Base-by-base conservation (phyloP, 2,113 vertebrate species). In the Grammomys dolichurus region DNA sequence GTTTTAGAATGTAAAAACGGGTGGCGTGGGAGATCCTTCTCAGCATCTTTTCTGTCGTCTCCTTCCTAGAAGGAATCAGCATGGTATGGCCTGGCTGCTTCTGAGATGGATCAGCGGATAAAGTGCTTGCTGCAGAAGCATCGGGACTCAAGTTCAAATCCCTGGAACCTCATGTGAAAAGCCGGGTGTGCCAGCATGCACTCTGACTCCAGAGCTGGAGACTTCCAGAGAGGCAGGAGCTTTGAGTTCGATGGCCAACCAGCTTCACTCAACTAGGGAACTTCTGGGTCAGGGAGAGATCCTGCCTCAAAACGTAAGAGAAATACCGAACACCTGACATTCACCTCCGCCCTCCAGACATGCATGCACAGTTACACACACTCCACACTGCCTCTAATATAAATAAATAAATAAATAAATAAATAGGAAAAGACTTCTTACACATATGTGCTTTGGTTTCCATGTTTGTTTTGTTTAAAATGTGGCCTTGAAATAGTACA, bases 1-100 rank as follows among this genome's bases (percentile, higher is more conserved):
- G 19, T 80, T 93, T 95, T 36, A 63, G 84, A 90, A 94, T 92
- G 80, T 51, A 85, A 65, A 90, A 78, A 43, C 5, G 19, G 20
- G 17, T 20, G 12, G 40, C 6, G 4, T 5, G 5, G 19, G 40
- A 8, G 1, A 5, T 20, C 13, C 48, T 58, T 80, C 65, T 33
- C 54, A 33, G 48, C 13, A 70, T 67, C 48, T 95, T 87, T 73
- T 19, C 28, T 54, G 3, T 58, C 65, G 10, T 91, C 60, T 77
- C 17, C 16, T 63, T 51, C 67, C 51, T 65, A 20, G 60, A 72
- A 82, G 40, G 36, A 91, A 51, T 69, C 48, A 17, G 36, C 77
- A 91, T 11, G 70, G 36, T 63, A 85, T 36, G 56, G 70, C 81
- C 72, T 33, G 7, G 56, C 22, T 78, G 48, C 19, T 91, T 93